Base-by-base conservation (phyloP, 1,140 invertebrate genomes). In the Drosophila sechellia region DNA sequence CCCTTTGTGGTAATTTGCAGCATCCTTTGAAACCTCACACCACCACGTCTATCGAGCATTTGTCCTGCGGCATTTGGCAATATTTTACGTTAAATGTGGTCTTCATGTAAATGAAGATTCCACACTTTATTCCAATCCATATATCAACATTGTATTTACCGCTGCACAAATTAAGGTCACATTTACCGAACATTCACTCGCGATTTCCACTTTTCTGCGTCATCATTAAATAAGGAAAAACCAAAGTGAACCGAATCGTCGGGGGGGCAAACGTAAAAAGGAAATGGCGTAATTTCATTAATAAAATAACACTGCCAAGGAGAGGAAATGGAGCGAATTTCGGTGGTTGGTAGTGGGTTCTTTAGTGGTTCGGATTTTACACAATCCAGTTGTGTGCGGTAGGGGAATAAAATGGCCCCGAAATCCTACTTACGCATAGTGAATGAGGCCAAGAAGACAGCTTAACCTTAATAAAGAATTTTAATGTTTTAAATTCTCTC, bases 61-160 rank as follows among this genome's bases (percentile, higher is more conserved):
- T 76, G 76, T 72, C 73, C 83, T 77, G 53, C 79, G 77, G 76
- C 79, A 50, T 64, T 77, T 53, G 65, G 79, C 76, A 63, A 86
- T 86, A 86, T 87, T 86, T 86, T 89, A 86, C 66, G 79, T 76
- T 89, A 86, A 86, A 86, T 86, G 84, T 83, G 61, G 65, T 66
- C 65, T 56, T 79, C 83, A 86, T 86, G 83, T 79, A 87, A 86
- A 87, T 86, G 48, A 56, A 68, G 58, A 77, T 59, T 59, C 42
- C 66, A 57, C 48, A 40, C 50, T 48, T 40, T 68, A 73, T 61
- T 42, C 56, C 50, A 53, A 77, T 58, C 72, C 42, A 27, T 86
- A 86, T 87, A 86, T 86, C 81, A 86, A 89, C 68, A 57, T 66
- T 55, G 77, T 72, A 81, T 64, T 81, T 73, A 77, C 59, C 72